These are phyloP conservation scores for Syngnathus typhle DNA, from an alignment of 2,113 vertebrate genomes.

Conservation along the genomic window DNA sequence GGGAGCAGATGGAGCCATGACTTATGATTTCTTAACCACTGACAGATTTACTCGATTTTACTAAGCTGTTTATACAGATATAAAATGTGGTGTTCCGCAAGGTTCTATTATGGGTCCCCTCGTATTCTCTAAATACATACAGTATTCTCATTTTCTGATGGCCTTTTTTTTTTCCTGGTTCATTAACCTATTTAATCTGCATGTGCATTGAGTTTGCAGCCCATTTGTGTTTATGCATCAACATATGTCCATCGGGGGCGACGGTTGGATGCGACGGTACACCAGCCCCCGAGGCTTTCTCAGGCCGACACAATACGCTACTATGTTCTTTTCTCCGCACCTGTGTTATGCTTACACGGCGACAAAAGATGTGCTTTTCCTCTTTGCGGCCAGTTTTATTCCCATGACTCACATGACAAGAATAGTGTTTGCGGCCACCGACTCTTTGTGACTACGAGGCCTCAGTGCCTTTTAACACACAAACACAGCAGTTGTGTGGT, in stretches of 20 bases:
- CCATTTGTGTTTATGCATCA: slow-evolving; percentile 1
- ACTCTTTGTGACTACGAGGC: slow-evolving; percentile 41
- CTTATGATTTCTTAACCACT: slow-evolving; percentile 28
- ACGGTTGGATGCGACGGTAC: slow-evolving; percentile 12
- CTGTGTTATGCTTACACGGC: slow-evolving; percentile 53
- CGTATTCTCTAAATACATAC: background rate
- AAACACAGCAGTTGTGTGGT: slow-evolving; percentile 30
- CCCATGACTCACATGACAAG: slow-evolving; percentile 53
- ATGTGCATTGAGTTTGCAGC: background rate
- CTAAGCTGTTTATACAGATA: background rate
- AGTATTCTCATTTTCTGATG: background rate
- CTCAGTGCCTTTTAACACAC: slow-evolving; percentile 15
- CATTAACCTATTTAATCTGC: background rate
- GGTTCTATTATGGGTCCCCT: background rate
- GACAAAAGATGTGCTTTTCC: slow-evolving; percentile 45
- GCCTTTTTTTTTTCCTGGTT: background rate
- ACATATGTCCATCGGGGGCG: slow-evolving; percentile 19
- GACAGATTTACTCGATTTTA: slow-evolving; percentile 27
- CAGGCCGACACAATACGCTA: slow-evolving; percentile 30
- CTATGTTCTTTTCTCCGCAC: slow-evolving; percentile 44
- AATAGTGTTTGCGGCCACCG: slow-evolving; percentile 45
- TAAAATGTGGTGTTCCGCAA: background rate
- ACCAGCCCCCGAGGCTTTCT: slow-evolving; percentile 5
- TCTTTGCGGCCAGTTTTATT: slow-evolving; percentile 41
- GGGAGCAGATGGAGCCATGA: slow-evolving; percentile 43